Base-by-base conservation (phyloP, 2,888 invertebrate genomes). In the Oxytorus armatus region DNA sequence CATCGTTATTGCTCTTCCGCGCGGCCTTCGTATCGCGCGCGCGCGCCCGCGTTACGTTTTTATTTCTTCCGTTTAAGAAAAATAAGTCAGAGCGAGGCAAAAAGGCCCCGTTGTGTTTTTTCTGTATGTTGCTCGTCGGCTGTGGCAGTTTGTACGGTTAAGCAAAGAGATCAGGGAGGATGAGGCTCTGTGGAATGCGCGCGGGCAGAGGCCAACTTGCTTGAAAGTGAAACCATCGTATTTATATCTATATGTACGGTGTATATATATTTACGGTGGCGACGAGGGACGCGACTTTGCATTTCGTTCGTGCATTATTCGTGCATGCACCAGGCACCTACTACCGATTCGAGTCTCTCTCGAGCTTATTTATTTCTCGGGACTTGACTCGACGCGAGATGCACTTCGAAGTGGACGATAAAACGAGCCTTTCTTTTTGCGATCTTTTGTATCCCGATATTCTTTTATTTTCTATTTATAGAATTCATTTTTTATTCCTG, bases 211-310 rank as follows among this genome's bases (percentile, higher is more conserved):
- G 83, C 82, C 82, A 77, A 74, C 66, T 77, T 57, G 66, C 79
- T 77, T 77, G 84, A 84, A 84, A 84, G 84, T 83, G 82, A 84
- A 84, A 84, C 82, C 81, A 77, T 77, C 78, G 70, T 36, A 51
- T 73, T 61, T 75, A 14, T 51, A 51, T 51, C 39, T 36, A 44
- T 49, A 16, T 61, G 21, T 36, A n/a, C 42, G 10, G 39, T 39
- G 3, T 39, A 16, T 36, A 23, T 25, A 51, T 63, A 42, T 73
- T 51, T 69, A 65, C 57, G 65, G 69, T 66, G 75, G 70, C 70
- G 65, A 75, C 57, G 66, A 72, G 51, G 47, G 21, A 55, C 61
- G 66, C 61, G 66, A 68, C 59, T 72, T 66, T 72, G 53, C 72
- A 68, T 73, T 73, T 53, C 3, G 66, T 75, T 69, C 47, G 39